A percentile compares a stretch with the other conserved stretches of the same genome.
Evolutionary conservation across 2,888 invertebrate species (phyloP).

Genomic region (Plusia festucae): DNA sequence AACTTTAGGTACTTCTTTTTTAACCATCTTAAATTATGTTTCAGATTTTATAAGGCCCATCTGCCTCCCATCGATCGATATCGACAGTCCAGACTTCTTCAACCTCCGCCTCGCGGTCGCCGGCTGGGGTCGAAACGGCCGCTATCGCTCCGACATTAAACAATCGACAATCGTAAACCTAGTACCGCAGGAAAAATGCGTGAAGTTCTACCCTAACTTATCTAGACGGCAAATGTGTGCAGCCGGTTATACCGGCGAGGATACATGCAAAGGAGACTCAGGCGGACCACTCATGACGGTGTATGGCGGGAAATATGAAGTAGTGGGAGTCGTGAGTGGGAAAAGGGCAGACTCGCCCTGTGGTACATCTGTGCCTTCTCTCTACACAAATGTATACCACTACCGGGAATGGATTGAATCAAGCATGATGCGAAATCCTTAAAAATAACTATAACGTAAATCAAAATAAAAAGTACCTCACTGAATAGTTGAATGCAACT

Average conservation of each 20-base stretch:
- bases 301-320: slow-evolving; percentile 76
- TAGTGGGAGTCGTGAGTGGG: slow-evolving; percentile 83
- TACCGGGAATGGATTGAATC: slow-evolving; percentile 78
- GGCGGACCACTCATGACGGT: slow-evolving; percentile 84
- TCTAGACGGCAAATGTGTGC: slow-evolving; percentile 79
- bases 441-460: too few species aligned
- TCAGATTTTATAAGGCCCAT: slow-evolving; percentile 82
- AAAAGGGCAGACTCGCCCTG: slow-evolving; percentile 81
- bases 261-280: slow-evolving; percentile 85
- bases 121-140: slow-evolving; percentile 83
- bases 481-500: neutral
- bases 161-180: slow-evolving; percentile 81
- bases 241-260: slow-evolving; percentile 79
- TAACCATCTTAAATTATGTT: neutral
- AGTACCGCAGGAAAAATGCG: slow-evolving; percentile 76
- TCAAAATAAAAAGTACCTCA: too few species aligned
- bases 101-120: slow-evolving; percentile 78
- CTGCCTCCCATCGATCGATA: slow-evolving; percentile 79
- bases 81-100: slow-evolving; percentile 74
- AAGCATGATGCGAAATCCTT: slow-evolving; percentile 59
- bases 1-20: neutral
- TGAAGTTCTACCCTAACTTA: slow-evolving; percentile 71
- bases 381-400: slow-evolving; percentile 82
- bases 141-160: slow-evolving; percentile 74
- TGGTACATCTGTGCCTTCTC: slow-evolving; percentile 80